Evolutionary conservation across 2,113 vertebrate species (phyloP), one percentile per base, ranked within the genome.

Genomic region (Esox niger): DNA sequence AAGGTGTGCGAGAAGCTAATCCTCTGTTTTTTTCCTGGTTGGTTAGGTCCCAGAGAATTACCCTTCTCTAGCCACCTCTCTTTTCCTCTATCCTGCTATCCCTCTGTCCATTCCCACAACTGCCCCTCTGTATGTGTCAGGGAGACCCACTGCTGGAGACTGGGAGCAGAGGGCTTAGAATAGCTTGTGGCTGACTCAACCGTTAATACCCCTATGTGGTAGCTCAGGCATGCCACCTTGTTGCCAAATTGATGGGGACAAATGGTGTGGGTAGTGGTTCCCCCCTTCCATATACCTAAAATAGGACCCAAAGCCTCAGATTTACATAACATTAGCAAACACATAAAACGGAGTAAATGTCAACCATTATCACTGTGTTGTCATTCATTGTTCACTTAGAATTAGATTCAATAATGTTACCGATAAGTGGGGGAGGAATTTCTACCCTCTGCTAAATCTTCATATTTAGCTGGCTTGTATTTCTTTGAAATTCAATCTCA

Each of bases 181-280:
- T 93, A 93, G 90, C 86, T 68, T 63, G 65, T 62, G 77, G 83
- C 80, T 77, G 78, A 86, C 79, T 86, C 80, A 85, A 87, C 81
- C 85, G 85, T 82, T 83, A 87, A 84, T 75, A 82, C 78, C 79
- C 70, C 68, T 69, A 75, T 59, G 81, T 81, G 83, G 54, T 74
- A 86, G 84, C 74, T 81, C 55, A 79, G 77, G 73, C 75, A 85
- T 79, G 79, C 58, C 57, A 43, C 17, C 33, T 70, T 78, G 78
- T 75, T 74, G 79, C 79, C 71, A 78, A 30, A 43, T 55, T 64
- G 62, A 65, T 75, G 54, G 58, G 73, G 62, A 58, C 33, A 70
- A 69, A 23, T 56, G 57, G 47, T 63, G 17, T 23, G 31, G 30
- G 35, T 47, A 29, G n/a, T 27, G 38, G 25, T 23, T 15, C 5